Percentiles rank a stretch among this genome's conserved stretches.
Conservation (phyloP, 2,113 vertebrate species). For the Ochotona curzoniae region DNA sequence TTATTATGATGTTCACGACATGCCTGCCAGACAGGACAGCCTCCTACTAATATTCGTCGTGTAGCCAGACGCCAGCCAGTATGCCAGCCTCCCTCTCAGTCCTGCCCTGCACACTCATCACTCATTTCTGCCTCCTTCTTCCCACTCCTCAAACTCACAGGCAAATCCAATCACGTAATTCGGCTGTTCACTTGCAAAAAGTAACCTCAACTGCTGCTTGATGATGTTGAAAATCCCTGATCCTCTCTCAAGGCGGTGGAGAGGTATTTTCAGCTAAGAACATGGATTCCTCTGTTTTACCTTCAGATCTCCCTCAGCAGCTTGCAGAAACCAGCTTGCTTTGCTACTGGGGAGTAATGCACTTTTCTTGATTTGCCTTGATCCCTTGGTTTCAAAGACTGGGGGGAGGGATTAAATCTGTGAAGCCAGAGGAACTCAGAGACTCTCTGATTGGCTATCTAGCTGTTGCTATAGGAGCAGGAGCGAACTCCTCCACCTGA, state of each 20-base stretch:
- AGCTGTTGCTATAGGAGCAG: background rate
- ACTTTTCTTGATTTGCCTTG: background rate
- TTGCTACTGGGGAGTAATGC: background rate
- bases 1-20: constrained; percentile 13
- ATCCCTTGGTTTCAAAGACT: background rate
- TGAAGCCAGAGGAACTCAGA: background rate
- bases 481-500: background rate
- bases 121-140: background rate
- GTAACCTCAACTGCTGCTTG: background rate
- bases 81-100: too few relatives aligned
- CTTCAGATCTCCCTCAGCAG: background rate
- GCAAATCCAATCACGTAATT: background rate
- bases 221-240: background rate
- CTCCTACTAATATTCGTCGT: background rate
- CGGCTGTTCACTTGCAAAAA: background rate
- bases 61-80: too few relatives aligned
- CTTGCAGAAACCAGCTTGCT: background rate
- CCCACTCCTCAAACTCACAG: background rate
- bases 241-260: background rate
- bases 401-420: background rate
- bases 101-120: background rate
- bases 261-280: background rate
- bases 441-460: background rate
- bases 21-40: background rate
- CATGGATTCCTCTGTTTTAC: background rate